Conservation (phyloP, 2,797 vertebrate genomes). For the Leptodactylus fallax region DNA sequence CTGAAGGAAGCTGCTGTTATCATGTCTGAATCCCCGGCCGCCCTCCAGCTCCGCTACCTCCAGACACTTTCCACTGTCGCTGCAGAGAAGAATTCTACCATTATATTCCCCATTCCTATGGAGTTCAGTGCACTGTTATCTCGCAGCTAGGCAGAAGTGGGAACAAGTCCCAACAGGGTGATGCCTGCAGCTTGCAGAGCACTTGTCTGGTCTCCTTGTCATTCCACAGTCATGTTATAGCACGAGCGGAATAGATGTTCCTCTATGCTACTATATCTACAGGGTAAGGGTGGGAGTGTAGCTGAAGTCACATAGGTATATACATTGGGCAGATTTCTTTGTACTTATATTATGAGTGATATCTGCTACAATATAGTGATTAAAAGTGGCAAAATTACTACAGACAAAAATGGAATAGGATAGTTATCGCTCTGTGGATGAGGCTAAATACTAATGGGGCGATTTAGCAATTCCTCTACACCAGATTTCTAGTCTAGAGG, state of each 20-base stretch:
- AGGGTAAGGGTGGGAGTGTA: neutral
- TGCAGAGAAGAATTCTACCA: conserved; percentile 67
- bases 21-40: conserved; percentile 68
- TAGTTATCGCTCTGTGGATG: too few relatives aligned
- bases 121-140: conserved; percentile 64
- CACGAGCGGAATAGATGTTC: neutral
- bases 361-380: neutral
- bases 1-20: conserved; percentile 69
- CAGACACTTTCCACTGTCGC: conserved; percentile 70
- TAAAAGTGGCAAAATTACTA: too few relatives aligned
- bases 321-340: neutral
- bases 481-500: too few relatives aligned
- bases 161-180: neutral
- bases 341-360: neutral
- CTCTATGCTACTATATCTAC: too few relatives aligned
- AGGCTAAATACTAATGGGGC: too few relatives aligned
- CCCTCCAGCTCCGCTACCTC: conserved; percentile 75
- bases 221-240: neutral
- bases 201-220: neutral
- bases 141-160: conserved; percentile 1
- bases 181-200: neutral
- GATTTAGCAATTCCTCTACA: too few relatives aligned
- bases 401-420: too few relatives aligned
- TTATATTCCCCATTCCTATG: conserved; percentile 69
- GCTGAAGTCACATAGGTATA: neutral